Conservation (phyloP, 1,140 invertebrate species). For the Tigriopus japonicus region DNA sequence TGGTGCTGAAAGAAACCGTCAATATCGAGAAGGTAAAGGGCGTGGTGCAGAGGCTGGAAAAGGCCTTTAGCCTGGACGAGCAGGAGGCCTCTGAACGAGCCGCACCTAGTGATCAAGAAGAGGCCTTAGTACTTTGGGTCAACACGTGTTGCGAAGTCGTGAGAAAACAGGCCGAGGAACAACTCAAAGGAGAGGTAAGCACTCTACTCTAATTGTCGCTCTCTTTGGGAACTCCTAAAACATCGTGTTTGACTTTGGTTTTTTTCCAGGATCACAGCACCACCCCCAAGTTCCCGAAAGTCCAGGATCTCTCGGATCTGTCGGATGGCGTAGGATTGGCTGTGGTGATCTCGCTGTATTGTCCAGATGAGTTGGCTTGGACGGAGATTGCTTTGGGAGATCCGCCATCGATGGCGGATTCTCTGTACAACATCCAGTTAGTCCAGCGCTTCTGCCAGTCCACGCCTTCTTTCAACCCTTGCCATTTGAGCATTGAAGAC, state of each 20-base stretch:
- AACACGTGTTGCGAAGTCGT: conserved; percentile 61
- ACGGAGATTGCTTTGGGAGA: conserved; percentile 46
- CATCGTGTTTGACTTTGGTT: conserved; percentile 3
- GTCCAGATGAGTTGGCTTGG: conserved; percentile 64
- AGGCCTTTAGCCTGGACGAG: too few relatives aligned
- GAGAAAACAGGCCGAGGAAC: conserved; percentile 26
- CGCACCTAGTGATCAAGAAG: conserved; percentile 58
- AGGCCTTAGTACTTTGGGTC: conserved; percentile 74
- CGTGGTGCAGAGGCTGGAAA: too few relatives aligned
- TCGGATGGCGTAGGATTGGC: conserved; percentile 81
- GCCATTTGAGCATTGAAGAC: conserved; percentile 89
- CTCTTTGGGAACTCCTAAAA: not conserved
- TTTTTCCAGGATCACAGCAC: conserved; percentile 23
- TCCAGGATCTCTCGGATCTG: conserved; percentile 48
- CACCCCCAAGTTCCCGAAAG: conserved; percentile 27
- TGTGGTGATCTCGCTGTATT: conserved; percentile 78
- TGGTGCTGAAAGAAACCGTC: conserved; percentile 82
- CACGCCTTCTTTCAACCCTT: conserved; percentile 65
- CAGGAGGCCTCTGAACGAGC: conserved; percentile 37
- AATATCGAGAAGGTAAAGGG: conserved; percentile 54
- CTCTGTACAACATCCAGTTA: conserved; percentile 76
- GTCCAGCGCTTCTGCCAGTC: conserved; percentile 65
- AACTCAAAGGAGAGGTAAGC: conserved; percentile 14
- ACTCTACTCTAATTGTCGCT: not conserved
- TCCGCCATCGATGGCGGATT: conserved; percentile 54